Evolutionary conservation across 2,888 invertebrate genomes (phyloP).

Genomic region (Sminthurinus aureus): DNA sequence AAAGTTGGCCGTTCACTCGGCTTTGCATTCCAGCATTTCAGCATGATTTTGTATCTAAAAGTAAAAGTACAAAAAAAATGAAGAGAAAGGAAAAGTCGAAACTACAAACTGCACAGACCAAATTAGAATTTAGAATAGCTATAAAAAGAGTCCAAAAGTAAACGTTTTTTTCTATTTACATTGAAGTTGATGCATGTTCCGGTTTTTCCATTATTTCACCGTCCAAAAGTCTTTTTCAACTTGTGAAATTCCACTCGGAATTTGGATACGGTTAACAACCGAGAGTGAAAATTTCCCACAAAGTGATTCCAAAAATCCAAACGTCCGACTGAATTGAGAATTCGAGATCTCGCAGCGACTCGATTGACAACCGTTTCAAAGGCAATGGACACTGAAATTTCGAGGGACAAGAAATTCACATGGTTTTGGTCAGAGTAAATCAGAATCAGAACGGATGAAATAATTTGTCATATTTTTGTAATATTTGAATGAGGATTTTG

Average conservation of each 20-base stretch:
- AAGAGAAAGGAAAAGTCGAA: too few species aligned
- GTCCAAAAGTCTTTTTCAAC: constrained; percentile 24
- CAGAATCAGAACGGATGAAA: too few species aligned
- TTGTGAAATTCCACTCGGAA: constrained; percentile 38
- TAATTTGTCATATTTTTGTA: too few species aligned
- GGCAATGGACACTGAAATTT: constrained; percentile 40
- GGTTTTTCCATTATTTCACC: constrained; percentile 40
- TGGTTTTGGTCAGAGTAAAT: not conserved
- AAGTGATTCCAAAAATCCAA: constrained; percentile 34
- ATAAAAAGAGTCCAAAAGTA: too few species aligned
- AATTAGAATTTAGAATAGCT: too few species aligned
- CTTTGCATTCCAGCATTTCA: constrained; percentile 1
- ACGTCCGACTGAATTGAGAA: constrained; percentile 40
- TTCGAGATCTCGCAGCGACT: constrained; percentile 38
- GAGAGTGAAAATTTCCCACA: constrained; percentile 42
- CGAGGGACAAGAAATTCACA: not conserved
- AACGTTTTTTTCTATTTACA: constrained; percentile 1
- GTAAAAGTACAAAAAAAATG: too few species aligned
- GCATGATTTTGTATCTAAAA: constrained; percentile 4
- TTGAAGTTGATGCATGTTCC: not conserved
- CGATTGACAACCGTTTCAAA: constrained; percentile 43
- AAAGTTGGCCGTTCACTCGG: not conserved
- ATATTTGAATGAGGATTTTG: too few species aligned
- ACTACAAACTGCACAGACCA: too few species aligned
- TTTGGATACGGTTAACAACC: constrained; percentile 36